Evolutionary conservation across 1,140 invertebrate species (phyloP).

Genomic region (Sminthurinus signatus): DNA sequence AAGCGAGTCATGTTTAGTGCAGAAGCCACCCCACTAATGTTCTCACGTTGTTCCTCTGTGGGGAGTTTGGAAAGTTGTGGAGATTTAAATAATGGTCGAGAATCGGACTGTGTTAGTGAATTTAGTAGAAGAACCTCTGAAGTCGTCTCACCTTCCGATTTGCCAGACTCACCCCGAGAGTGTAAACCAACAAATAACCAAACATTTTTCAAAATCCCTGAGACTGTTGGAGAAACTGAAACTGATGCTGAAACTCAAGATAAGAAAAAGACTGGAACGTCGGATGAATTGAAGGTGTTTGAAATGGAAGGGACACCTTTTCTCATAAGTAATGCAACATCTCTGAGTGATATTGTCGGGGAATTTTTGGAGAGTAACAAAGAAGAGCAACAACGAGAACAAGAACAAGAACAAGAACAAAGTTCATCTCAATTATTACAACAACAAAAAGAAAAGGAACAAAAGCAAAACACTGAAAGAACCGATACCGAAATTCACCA

Average conservation of each 20-base stretch:
- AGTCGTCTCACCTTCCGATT: slow-evolving; percentile 82
- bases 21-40: no score
- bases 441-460: no score
- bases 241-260: background rate
- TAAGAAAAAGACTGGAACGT: background rate
- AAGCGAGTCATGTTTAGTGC: no score
- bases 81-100: slow-evolving; percentile 58
- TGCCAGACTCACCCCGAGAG: slow-evolving; percentile 75
- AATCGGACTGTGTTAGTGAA: slow-evolving; percentile 60
- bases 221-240: background rate
- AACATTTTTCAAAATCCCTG: no score
- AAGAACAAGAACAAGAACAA: no score
- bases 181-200: no score
- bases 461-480: background rate
- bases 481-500: background rate
- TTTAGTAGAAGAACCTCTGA: slow-evolving; percentile 85
- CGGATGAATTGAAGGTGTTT: slow-evolving; percentile 28
- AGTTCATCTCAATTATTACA: no score
- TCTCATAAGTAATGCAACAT: slow-evolving; percentile 36
- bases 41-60: background rate
- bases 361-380: no score
- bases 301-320: slow-evolving; percentile 41
- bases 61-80: no score
- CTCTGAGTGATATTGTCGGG: slow-evolving; percentile 32
- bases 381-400: no score